Evolutionary conservation across 2,113 vertebrate genomes (phyloP), one percentile per base, ranked within the genome.

Genomic region (Micronycteris hirsuta): DNA sequence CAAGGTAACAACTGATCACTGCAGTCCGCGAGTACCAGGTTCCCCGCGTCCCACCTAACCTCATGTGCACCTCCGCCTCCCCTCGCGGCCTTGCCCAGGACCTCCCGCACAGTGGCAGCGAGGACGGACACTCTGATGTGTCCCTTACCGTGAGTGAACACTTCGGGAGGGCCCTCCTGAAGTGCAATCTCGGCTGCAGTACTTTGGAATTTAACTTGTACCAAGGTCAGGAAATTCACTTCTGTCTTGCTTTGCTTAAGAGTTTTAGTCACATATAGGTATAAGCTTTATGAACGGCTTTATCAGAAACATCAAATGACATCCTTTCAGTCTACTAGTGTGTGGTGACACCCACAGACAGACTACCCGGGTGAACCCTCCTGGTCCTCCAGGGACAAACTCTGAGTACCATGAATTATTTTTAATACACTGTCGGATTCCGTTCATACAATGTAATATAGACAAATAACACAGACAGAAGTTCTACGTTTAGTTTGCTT

Each of bases 61-160:
- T 31, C 16, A 6, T 13, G 61, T 9, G 14, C 0, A 28, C 4
- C 9, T 54, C 36, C 24, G 45, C 33, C 74, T 41, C 45, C 12
- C n/a, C 56, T 65, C 14, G 0, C 1, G 26, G 31, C 61, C 31
- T 2, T 8, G 13, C 47, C 41, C 41, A 38, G n/a, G 49, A 36
- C 17, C 15, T 14, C 26, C 7, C 16, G 5, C 4, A 13, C 3
- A 11, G 15, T 2, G 36, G 33, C 28, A 61, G 36, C 31, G 63
- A 78, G 3, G 8, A 36, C 0, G 1, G 33, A 4, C 45, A 26
- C 12, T n/a, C 61, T 54, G 4, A 15, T 2, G 11, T 28, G 24
- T 10, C 17, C 45, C 33, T 52, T 7, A 58, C 43, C 22, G 41
- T 54, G 31, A 86, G 41, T 13, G 45, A 19, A 36, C 43, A 38